Conservation (phyloP, 2,113 vertebrate species). For the Harpagus bidentatus region DNA sequence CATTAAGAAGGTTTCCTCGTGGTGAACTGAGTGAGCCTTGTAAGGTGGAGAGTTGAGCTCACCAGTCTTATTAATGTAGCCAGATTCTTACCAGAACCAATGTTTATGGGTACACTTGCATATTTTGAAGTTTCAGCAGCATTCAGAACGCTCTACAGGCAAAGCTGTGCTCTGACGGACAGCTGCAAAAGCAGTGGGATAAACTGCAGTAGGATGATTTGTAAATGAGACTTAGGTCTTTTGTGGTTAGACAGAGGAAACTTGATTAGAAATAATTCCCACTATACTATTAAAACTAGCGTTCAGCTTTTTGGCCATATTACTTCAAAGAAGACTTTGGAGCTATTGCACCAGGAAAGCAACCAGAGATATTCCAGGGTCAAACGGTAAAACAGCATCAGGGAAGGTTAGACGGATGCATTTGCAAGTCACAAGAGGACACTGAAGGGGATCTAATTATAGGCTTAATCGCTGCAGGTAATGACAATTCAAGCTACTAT, state of each 20-base stretch:
- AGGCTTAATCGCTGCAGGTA: conserved; percentile 30
- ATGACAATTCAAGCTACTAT: conserved; percentile 47
- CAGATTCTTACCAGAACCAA: background rate
- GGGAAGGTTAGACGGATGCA: conserved; percentile 23
- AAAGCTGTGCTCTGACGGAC: background rate
- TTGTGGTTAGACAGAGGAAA: conserved; percentile 16
- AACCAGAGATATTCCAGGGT: background rate
- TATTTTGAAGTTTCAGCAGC: background rate
- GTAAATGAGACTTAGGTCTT: background rate
- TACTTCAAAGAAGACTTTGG: background rate
- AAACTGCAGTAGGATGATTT: background rate
- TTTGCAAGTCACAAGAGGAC: conserved; percentile 57
- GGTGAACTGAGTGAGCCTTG: background rate
- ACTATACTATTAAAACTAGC: background rate
- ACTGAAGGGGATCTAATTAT: conserved; percentile 53
- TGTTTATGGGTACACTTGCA: background rate
- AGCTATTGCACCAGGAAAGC: background rate
- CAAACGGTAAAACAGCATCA: conserved; percentile 28
- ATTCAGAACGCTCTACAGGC: background rate
- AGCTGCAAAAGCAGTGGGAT: background rate
- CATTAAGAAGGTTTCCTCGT: background rate
- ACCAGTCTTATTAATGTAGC: background rate
- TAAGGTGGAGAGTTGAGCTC: background rate
- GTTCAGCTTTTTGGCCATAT: background rate
- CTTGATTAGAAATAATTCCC: conserved; percentile 17